Conservation (phyloP, 2,888 invertebrate genomes). For the Polietes domitor region DNA sequence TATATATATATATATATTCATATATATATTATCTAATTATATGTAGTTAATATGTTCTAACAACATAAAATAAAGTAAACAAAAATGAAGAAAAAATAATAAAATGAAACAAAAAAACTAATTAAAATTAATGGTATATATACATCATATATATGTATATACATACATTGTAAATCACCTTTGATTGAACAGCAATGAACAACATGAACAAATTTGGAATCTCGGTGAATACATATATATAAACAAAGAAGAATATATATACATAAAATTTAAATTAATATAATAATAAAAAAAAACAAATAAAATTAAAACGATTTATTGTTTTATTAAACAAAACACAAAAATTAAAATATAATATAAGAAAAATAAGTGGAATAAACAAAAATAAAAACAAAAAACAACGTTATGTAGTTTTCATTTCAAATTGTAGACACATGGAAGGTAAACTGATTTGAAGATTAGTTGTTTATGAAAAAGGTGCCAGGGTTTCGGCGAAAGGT, state of each 20-base stretch:
- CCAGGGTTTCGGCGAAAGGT: no score
- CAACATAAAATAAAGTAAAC: slow-evolving; percentile 51
- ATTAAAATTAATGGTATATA: slow-evolving; percentile 25
- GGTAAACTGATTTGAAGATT: no score
- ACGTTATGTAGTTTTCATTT: background rate
- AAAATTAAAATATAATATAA: slow-evolving; percentile 61
- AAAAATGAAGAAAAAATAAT: slow-evolving; percentile 31
- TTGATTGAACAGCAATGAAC: slow-evolving; percentile 48
- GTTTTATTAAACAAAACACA: slow-evolving; percentile 59
- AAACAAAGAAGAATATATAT: slow-evolving; percentile 1
- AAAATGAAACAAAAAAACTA: slow-evolving; percentile 14
- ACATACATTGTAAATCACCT: slow-evolving; percentile 41
- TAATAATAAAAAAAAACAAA: slow-evolving; percentile 3
- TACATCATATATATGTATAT: slow-evolving; percentile 20
- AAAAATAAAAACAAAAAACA: slow-evolving; percentile 51
- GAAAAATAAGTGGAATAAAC: slow-evolving; percentile 66
- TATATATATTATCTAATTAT: slow-evolving; percentile 41
- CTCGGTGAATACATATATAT: background rate
- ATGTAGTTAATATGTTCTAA: slow-evolving; percentile 58
- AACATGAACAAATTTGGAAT: slow-evolving; percentile 14
- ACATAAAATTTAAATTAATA: slow-evolving; percentile 20
- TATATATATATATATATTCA: slow-evolving; percentile 22
- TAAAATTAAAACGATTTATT: slow-evolving; percentile 65
- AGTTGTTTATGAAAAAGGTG: no score
- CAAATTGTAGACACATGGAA: no score